Percentiles rank a stretch among this genome's conserved stretches.
Conservation (phyloP, 2,888 invertebrate species). For the Girardia tigrina region DNA sequence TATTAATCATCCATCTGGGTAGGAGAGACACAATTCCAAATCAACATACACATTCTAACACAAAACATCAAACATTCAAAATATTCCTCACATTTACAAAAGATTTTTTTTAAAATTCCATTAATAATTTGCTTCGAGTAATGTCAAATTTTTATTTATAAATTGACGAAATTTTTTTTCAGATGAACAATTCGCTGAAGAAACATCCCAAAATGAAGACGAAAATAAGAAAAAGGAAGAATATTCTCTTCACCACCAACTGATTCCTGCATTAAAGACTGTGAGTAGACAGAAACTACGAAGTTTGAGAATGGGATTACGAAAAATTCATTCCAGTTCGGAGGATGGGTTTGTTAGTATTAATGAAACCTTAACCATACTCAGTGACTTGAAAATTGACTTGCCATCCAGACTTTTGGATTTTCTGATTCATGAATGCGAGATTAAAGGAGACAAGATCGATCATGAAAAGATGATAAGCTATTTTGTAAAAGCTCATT, state of each 20-base stretch:
- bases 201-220: conserved; percentile 2
- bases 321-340: conserved; percentile 41
- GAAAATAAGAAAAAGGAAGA: conserved; percentile 26
- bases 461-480: conserved; percentile 43
- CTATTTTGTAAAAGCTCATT: conserved; percentile 42
- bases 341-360: conserved; percentile 41
- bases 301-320: conserved; percentile 44
- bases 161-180: too few species aligned
- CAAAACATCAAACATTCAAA: too few species aligned
- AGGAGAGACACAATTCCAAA: too few species aligned
- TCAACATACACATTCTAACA: too few species aligned
- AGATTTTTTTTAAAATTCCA: too few species aligned
- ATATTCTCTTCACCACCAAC: conserved; percentile 35
- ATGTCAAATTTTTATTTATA: too few species aligned
- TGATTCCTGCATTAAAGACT: conserved; percentile 28
- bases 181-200: neutral
- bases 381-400: conserved; percentile 43
- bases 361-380: conserved; percentile 41
- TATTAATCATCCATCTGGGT: too few species aligned
- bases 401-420: conserved; percentile 41
- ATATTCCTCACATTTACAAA: too few species aligned
- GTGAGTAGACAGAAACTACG: conserved; percentile 43
- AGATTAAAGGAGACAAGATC: conserved; percentile 41
- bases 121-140: too few species aligned
- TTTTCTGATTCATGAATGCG: conserved; percentile 41